These are phyloP conservation scores for Listronotus oregonensis DNA, from an alignment of 1,140 invertebrate species.

Conservation along the genomic window DNA sequence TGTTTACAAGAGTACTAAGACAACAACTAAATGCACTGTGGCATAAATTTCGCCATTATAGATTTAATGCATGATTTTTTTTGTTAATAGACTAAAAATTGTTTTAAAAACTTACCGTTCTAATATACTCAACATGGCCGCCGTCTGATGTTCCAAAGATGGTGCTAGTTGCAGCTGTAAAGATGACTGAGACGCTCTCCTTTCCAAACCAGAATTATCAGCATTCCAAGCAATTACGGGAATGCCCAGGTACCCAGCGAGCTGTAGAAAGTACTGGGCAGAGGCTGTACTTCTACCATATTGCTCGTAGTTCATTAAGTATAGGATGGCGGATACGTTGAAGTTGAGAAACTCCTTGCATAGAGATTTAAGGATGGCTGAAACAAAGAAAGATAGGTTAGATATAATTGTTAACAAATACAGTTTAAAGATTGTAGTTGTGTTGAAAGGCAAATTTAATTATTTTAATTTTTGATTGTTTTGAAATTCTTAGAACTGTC, in stretches of 20 bases:
- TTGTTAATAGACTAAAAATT: too few relatives aligned
- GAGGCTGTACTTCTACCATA: slow-evolving; percentile 88
- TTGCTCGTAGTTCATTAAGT: slow-evolving; percentile 90
- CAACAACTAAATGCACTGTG: too few relatives aligned
- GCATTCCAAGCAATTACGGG: slow-evolving; percentile 95
- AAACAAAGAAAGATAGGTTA: slow-evolving; percentile 51
- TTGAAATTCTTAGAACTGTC: too few relatives aligned
- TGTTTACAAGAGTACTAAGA: too few relatives aligned
- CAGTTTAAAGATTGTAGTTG: too few relatives aligned
- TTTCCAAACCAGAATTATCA: slow-evolving; percentile 77
- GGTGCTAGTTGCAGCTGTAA: slow-evolving; percentile 89
- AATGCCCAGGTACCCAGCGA: slow-evolving; percentile 74
- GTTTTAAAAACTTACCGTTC: slow-evolving; percentile 60
- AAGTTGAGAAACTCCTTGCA: slow-evolving; percentile 86
- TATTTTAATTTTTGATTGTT: too few relatives aligned
- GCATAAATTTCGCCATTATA: too few relatives aligned
- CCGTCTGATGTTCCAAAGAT: slow-evolving; percentile 90
- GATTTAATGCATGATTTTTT: too few relatives aligned
- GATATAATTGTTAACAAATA: too few relatives aligned
- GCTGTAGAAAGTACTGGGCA: slow-evolving; percentile 90
- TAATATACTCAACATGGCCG: slow-evolving; percentile 91
- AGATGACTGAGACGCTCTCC: slow-evolving; percentile 81
- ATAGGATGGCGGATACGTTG: slow-evolving; percentile 89
- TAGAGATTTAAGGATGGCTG: slow-evolving; percentile 82
- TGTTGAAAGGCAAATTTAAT: too few relatives aligned